Conservation (phyloP, 2,888 invertebrate genomes). For the Helicoverpa assulta region DNA sequence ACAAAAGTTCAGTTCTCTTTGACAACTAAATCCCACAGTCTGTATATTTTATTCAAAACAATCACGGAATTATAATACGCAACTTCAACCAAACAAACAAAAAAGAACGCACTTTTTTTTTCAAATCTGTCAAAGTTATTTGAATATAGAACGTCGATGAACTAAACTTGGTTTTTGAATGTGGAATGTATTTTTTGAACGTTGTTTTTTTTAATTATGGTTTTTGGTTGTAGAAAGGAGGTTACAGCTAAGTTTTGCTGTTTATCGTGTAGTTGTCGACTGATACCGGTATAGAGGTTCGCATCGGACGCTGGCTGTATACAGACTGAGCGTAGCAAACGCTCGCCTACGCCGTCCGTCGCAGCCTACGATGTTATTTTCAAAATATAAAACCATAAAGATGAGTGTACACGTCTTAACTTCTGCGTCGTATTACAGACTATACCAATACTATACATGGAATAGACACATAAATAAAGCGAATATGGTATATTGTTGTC, state of each 20-base stretch:
- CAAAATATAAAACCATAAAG: slow-evolving; percentile 47
- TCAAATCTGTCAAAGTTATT: slow-evolving; percentile 25
- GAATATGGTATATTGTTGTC: slow-evolving; percentile 5
- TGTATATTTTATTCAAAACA: slow-evolving; percentile 15
- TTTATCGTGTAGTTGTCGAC: slow-evolving; percentile 62
- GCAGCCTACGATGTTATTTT: slow-evolving; percentile 56
- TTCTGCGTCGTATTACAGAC: slow-evolving; percentile 24
- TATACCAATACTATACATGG: slow-evolving; percentile 1
- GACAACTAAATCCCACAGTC: slow-evolving; percentile 37
- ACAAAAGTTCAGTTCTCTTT: slow-evolving; percentile 42
- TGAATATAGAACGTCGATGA: slow-evolving; percentile 20
- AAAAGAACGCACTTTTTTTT: slow-evolving; percentile 31
- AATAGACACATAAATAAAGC: background rate
- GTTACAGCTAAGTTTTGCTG: slow-evolving; percentile 56
- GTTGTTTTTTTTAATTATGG: slow-evolving; percentile 8
- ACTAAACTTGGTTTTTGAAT: background rate
- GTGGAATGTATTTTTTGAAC: background rate
- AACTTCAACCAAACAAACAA: slow-evolving; percentile 6
- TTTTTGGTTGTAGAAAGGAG: slow-evolving; percentile 11
- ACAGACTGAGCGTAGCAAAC: slow-evolving; percentile 65
- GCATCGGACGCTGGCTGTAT: slow-evolving; percentile 67
- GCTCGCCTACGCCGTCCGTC: slow-evolving; percentile 47
- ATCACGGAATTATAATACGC: slow-evolving; percentile 21
- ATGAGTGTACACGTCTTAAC: slow-evolving; percentile 29
- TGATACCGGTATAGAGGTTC: slow-evolving; percentile 64